Conservation (phyloP, 2,113 vertebrate genomes). For the Gambusia holbrooki region DNA sequence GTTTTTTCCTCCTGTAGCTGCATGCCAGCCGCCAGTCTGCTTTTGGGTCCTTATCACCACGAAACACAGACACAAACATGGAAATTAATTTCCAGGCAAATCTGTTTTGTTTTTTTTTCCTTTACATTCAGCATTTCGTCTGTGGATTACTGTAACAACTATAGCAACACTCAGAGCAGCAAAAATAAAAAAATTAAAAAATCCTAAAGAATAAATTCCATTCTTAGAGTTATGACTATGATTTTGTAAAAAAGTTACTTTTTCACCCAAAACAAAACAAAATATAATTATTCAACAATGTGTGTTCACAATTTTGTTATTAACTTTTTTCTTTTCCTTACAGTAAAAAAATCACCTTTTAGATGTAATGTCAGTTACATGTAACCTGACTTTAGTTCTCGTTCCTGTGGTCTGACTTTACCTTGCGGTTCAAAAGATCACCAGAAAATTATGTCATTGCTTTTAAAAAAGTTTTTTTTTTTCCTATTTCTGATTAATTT, state of each 20-base stretch:
- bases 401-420: slow-evolving; percentile 11
- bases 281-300: not conserved
- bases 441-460: slow-evolving; percentile 2
- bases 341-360: not conserved
- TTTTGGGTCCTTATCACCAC: no score
- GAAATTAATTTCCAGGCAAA: no score
- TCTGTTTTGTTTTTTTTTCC: no score
- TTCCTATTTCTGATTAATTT: not conserved
- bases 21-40: no score
- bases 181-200: not conserved
- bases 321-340: not conserved
- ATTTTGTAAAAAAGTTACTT: not conserved
- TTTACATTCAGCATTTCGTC: no score
- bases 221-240: not conserved
- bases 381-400: not conserved
- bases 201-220: not conserved
- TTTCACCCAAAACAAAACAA: not conserved
- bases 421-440: not conserved
- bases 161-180: not conserved
- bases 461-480: not conserved
- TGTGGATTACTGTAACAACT: no score
- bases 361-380: not conserved
- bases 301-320: not conserved
- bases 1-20: no score
- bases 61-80: no score